Base-by-base conservation (phyloP, 2,113 vertebrate genomes). In the Pollachius pollachius region DNA sequence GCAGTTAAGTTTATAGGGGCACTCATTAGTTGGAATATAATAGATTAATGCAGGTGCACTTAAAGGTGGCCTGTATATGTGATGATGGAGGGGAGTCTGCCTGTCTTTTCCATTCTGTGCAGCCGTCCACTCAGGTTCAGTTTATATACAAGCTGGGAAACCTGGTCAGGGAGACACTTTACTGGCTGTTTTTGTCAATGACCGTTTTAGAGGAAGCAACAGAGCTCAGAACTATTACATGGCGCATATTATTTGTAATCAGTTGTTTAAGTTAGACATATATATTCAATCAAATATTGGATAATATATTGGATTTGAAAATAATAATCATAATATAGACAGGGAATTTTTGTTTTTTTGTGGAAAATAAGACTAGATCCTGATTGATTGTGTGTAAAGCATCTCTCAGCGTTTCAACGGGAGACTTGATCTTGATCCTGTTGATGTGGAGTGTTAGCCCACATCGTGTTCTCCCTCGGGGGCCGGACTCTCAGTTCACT, bases 11-110 rank as follows among this genome's bases (percentile, higher is more conserved):
- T 89, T 91, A 91, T 83, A 67, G 89, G 81, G 73, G 82, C 9
- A 87, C 91, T 93, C 92, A 93, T 93, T 93, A 93, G 92, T 71
- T 84, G 85, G 89, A 91, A 93, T 92, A 90, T 89, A 93, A 90
- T 85, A 89, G 89, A 93, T 93, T 91, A 91, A 92, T 90, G 87
- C 80, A 82, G 79, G 80, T 84, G 85, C 89, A 91, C 91, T 91
- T 93, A 92, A 92, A 92, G 82, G 89, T 87, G 87, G 90, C 86
- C 89, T 81, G 86, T 87, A 77, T 86, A 78, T 88, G 84, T 82
- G 84, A 88, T 86, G 80, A 79, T 78, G 75, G 86, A 85, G 85
- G 80, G 76, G 78, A 87, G 79, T 84, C 81, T 78, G 81, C 84
- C 81, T 84, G 85, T 88, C 86, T 83, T 75, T 82, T 84, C 68